These are phyloP conservation scores for Merluccius polli DNA, from an alignment of 2,797 vertebrate genomes.

Conservation along the genomic window DNA sequence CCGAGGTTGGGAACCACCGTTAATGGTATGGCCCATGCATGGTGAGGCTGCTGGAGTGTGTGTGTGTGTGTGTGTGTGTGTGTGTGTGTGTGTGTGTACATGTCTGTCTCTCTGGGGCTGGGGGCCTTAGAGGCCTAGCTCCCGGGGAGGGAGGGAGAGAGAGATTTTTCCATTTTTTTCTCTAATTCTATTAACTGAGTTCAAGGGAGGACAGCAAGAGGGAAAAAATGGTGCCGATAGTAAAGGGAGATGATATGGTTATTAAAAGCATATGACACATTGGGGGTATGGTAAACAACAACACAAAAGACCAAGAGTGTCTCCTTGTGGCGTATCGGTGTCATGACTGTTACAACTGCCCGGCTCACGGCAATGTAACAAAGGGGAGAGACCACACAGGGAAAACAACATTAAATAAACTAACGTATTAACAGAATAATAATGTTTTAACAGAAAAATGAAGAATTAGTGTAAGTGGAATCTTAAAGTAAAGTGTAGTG, in stretches of 20 bases:
- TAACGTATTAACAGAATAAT: too few species aligned
- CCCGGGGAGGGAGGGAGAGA: too few species aligned
- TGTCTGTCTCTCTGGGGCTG: neutral
- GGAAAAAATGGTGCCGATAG: neutral
- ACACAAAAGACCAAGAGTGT: neutral
- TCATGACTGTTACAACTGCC: too few species aligned
- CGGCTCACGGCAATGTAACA: too few species aligned
- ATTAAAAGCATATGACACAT: constrained; percentile 2
- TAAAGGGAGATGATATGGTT: neutral
- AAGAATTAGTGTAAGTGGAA: too few species aligned
- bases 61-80: neutral
- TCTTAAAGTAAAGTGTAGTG: too few species aligned
- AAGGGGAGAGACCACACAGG: too few species aligned
- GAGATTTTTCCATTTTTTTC: neutral
- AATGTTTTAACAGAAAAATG: too few species aligned
- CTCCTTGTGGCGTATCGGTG: neutral
- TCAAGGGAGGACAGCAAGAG: neutral
- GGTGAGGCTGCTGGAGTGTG: neutral
- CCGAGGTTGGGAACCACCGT: too few species aligned
- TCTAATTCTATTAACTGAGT: neutral
- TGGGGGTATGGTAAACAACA: constrained; percentile 1
- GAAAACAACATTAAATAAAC: too few species aligned
- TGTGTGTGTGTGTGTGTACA: neutral
- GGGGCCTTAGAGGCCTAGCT: too few species aligned
- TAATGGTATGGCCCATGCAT: too few species aligned